Percentiles rank a stretch among this genome's conserved stretches.
Evolutionary conservation across 2,113 vertebrate genomes (phyloP).

Genomic region (Mungos mungo): DNA sequence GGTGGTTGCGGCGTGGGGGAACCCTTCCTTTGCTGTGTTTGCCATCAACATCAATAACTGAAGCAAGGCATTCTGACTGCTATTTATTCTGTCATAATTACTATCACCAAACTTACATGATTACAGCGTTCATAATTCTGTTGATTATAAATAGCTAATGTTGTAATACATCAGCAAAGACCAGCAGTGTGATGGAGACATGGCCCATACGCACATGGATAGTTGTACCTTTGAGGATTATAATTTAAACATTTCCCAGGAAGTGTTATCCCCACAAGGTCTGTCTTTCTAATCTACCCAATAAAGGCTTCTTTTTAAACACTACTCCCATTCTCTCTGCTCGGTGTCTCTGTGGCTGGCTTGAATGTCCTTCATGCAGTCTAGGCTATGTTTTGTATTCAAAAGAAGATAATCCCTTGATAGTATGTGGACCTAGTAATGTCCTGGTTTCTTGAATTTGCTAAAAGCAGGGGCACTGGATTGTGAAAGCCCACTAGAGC

Average conservation of each 20-base stretch:
- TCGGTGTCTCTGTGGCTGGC: conserved; percentile 7
- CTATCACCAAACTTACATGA: conserved; percentile 80
- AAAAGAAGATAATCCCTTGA: conserved; percentile 54
- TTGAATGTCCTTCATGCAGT: conserved; percentile 30
- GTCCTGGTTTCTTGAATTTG: conserved; percentile 49
- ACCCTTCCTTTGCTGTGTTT: conserved; percentile 73
- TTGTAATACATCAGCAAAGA: conserved; percentile 78
- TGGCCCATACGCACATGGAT: conserved; percentile 72
- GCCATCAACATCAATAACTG: conserved; percentile 75
- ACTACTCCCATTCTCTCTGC: background rate
- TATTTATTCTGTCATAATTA: conserved; percentile 84
- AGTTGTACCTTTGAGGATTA: conserved; percentile 73
- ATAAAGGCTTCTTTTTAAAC: conserved; percentile 41
- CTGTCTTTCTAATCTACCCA: background rate
- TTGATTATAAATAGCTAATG: conserved; percentile 82
- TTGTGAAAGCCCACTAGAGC: conserved; percentile 42
- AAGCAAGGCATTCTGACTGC: conserved; percentile 78
- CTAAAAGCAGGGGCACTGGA: conserved; percentile 21
- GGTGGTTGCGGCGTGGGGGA: too few species aligned
- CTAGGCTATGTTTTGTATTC: conserved; percentile 20
- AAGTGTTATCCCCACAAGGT: conserved; percentile 32
- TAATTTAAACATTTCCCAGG: conserved; percentile 60
- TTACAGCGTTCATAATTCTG: conserved; percentile 81
- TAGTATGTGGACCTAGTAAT: conserved; percentile 31
- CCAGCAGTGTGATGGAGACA: conserved; percentile 41